Percentiles rank a stretch among this genome's conserved stretches.
Conservation (phyloP, 53 echinoderm and acorn worm genomes). For the Holothuria leucospilota region DNA sequence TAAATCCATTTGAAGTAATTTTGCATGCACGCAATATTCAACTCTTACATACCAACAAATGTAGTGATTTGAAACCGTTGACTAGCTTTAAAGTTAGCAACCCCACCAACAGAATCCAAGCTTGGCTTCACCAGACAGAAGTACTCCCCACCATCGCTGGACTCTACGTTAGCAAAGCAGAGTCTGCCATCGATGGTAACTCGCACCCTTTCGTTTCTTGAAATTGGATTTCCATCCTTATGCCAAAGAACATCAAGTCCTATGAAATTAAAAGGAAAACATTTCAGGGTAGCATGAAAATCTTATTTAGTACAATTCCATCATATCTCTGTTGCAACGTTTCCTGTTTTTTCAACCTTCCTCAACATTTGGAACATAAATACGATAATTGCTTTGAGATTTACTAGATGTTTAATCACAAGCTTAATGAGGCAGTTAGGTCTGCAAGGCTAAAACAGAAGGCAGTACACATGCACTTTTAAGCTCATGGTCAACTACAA, state of each 20-base stretch:
- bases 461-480: no score
- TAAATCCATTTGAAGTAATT: not conserved
- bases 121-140: slow-evolving; percentile 57
- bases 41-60: not conserved
- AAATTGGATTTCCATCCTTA: slow-evolving; percentile 10
- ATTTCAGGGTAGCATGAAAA: no score
- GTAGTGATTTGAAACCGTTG: slow-evolving; percentile 35
- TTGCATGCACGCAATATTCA: not conserved
- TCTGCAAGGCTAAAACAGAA: no score
- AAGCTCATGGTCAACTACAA: no score
- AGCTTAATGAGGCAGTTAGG: no score
- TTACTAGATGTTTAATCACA: no score
- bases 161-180: slow-evolving; percentile 64
- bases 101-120: slow-evolving; percentile 28
- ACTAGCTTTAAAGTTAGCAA: slow-evolving; percentile 27
- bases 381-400: no score
- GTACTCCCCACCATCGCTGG: slow-evolving; percentile 53
- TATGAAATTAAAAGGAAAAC: not conserved
- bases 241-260: slow-evolving; percentile 61
- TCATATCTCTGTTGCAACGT: no score
- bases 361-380: no score
- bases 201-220: not conserved
- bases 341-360: no score
- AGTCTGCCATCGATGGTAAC: slow-evolving; percentile 63
- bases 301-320: no score